phyloP scores from a whole-genome alignment of 2,113 vertebrate species.

The Dolichallabes microphthalmus region DNA sequence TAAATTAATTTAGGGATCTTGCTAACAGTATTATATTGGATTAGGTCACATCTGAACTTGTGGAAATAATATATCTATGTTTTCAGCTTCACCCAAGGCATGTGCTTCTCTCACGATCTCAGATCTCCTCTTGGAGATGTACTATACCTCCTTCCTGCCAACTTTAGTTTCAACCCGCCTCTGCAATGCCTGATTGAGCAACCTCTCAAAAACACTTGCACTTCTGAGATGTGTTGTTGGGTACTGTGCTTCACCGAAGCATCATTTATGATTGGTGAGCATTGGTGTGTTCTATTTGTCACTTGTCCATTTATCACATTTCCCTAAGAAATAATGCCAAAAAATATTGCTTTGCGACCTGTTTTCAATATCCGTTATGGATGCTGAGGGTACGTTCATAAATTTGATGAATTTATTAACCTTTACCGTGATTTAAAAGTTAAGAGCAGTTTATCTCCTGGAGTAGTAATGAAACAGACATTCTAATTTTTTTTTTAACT shows the following conservation, averaged over 20 bases:
- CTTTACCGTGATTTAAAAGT: neutral
- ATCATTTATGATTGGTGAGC: neutral
- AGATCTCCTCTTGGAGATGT: neutral
- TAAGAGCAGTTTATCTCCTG: neutral
- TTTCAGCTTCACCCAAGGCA: neutral
- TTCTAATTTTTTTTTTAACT: constrained; percentile 9
- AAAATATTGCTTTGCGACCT: neutral
- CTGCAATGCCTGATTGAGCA: neutral
- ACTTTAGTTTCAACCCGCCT: neutral
- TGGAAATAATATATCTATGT: neutral
- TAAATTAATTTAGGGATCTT: neutral
- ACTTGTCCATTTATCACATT: neutral
- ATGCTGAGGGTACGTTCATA: neutral
- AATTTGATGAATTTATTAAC: neutral
- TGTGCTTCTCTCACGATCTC: neutral
- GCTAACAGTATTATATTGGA: neutral
- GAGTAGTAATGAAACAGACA: neutral
- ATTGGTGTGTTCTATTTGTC: neutral
- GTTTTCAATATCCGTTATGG: neutral
- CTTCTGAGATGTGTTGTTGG: neutral
- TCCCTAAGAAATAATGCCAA: neutral
- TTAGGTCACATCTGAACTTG: neutral
- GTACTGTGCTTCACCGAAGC: neutral
- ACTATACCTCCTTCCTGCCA: no score
- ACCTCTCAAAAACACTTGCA: neutral